Evolutionary conservation across 2,888 invertebrate species (phyloP).

Genomic region (Eugnorisma glareosa): DNA sequence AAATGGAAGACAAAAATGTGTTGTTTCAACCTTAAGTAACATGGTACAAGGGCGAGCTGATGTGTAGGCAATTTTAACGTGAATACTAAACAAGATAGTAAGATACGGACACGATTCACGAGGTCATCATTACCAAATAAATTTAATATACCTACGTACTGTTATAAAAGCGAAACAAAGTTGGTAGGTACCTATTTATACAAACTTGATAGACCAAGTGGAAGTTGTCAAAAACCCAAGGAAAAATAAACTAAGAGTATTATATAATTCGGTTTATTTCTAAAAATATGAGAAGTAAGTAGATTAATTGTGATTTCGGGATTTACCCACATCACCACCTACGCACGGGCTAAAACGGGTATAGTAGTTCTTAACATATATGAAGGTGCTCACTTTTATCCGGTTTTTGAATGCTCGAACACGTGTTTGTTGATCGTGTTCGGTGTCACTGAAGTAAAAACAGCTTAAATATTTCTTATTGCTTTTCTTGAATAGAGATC

Average conservation of each 20-base stretch:
- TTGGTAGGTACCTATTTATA: neutral
- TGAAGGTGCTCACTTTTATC: conserved; percentile 1
- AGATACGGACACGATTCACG: neutral
- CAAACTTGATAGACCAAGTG: neutral
- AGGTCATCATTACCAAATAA: too few relatives aligned
- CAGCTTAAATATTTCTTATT: neutral
- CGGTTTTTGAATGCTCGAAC: neutral
- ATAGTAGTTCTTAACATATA: neutral
- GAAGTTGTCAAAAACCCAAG: neutral
- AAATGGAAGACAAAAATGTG: neutral
- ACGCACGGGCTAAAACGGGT: neutral
- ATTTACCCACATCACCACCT: conserved; percentile 21
- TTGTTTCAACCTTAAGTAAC: neutral
- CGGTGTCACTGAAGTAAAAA: neutral
- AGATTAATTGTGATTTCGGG: conserved; percentile 26
- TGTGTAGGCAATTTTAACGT: neutral
- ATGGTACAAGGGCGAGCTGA: neutral
- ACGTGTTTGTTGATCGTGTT: neutral
- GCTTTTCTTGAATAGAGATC: neutral
- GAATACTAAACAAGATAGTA: neutral
- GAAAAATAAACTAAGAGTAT: neutral
- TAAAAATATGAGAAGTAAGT: conserved; percentile 12
- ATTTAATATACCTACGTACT: neutral
- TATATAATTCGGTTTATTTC: neutral
- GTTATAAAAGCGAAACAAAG: neutral